phyloP scores from a whole-genome alignment of 2,797 vertebrate species.

The Lacerta viridis region DNA sequence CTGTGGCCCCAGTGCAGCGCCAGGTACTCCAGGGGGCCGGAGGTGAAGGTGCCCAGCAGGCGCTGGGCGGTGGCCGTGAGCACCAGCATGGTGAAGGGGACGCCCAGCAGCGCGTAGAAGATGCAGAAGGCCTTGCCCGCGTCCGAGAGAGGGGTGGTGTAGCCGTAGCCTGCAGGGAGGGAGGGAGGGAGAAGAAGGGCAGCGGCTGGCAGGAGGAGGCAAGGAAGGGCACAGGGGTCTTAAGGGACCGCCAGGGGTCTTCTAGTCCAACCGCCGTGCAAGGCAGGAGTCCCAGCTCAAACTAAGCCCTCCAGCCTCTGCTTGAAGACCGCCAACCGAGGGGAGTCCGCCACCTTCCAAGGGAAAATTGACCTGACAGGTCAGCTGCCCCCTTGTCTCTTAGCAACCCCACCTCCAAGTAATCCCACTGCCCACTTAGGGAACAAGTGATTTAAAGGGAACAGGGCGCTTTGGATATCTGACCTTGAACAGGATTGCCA shows the following conservation, averaged over 20 bases:
- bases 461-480: background rate
- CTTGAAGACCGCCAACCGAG: too few species aligned
- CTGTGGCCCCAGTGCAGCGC: constrained; percentile 77
- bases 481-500: background rate
- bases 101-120: constrained; percentile 87
- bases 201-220: too few species aligned
- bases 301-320: too few species aligned
- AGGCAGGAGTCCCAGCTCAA: too few species aligned
- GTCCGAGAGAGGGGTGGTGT: constrained; percentile 88
- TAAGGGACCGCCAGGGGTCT: too few species aligned
- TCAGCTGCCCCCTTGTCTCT: too few species aligned
- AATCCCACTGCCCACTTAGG: background rate
- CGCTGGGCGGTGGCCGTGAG: constrained; percentile 88
- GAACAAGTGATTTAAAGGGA: background rate
- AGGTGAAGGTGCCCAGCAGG: constrained; percentile 84
- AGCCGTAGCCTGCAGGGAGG: constrained; percentile 86
- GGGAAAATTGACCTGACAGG: too few species aligned
- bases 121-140: constrained; percentile 90
- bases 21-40: constrained; percentile 78
- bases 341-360: too few species aligned
- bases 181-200: background rate
- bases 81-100: constrained; percentile 92
- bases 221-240: too few species aligned
- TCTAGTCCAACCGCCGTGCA: too few species aligned
- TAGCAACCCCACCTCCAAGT: too few species aligned